Evolutionary conservation across 2,113 vertebrate genomes (phyloP), one percentile per base, ranked within the genome.

Genomic region (Puffinus mauretanicus): DNA sequence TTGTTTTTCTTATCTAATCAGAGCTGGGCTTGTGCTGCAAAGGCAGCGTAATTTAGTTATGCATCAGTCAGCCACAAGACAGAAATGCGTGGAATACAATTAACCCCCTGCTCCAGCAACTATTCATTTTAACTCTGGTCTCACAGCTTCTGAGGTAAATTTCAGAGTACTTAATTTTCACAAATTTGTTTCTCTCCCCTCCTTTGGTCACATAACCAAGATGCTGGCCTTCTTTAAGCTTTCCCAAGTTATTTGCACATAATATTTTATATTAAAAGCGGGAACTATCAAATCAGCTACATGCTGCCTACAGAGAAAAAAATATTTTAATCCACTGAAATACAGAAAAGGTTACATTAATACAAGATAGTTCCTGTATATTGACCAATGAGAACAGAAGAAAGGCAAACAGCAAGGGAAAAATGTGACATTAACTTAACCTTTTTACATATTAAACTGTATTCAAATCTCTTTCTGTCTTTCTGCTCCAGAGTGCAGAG

Each of bases 341-440:
- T 36, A 82, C 30, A 82, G 83, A 47, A 95, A 95, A 97, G 75
- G 81, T 95, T 93, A 91, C 55, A 44, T 69, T 83, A 82, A 66
- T 86, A 81, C 75, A 77, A 78, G 49, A 46, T 54, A 77, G 38
- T 83, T 90, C 26, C 62, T 94, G 32, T 38, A 18, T 27, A 40
- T 25, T 95, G 78, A 66, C 93, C 89, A 95, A 24, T 69, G 38
- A 80, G 81, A 94, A 86, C 8, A 80, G 49, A 88, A 82, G 44
- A 88, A 95, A 90, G 51, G 27, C 26, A 95, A 93, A 77, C 73
- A 93, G 34, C 89, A 51, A 89, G 60, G 73, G 44, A 3, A 90
- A 87, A 92, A 61, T 51, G 49, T 95, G 87, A 66, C 71, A 97
- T 97, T 97, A 97, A 73, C 94, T 91, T 97, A 96, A 97, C 91